These are phyloP conservation scores for Grantiella picta DNA, from an alignment of 2,113 vertebrate species.

Conservation along the genomic window DNA sequence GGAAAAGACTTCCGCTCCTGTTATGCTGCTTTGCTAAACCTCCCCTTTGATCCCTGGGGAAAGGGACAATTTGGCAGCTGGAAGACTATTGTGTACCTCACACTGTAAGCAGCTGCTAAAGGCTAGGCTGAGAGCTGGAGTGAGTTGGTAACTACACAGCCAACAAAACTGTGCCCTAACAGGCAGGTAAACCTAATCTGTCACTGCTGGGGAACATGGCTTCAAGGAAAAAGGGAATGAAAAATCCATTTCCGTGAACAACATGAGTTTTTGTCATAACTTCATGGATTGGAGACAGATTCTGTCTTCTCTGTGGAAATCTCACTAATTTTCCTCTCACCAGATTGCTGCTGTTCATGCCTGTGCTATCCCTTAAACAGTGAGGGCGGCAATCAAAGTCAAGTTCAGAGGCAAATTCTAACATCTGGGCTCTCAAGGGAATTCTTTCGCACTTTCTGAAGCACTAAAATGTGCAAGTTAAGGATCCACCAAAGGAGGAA, in stretches of 20 bases:
- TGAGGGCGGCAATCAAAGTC: background rate
- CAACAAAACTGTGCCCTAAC: background rate
- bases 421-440: background rate
- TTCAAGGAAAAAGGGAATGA: background rate
- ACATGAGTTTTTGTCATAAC: background rate
- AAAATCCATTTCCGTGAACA: background rate
- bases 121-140: background rate
- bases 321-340: background rate
- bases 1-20: conserved; percentile 34
- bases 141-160: background rate
- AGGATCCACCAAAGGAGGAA: background rate
- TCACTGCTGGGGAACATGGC: background rate
- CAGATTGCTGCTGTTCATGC: background rate
- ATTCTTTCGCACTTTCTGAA: background rate
- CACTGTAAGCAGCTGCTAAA: background rate
- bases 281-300: background rate
- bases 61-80: conserved; percentile 40
- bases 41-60: conserved; percentile 48
- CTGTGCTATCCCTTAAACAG: background rate
- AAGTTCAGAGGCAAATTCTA: background rate
- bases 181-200: background rate
- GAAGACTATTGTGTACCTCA: conserved; percentile 27
- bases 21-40: background rate
- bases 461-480: background rate
- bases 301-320: background rate